A percentile compares a stretch with the other conserved stretches of the same genome.
Conservation (phyloP, 2,113 vertebrate genomes). For the Marcusenius ussheri region DNA sequence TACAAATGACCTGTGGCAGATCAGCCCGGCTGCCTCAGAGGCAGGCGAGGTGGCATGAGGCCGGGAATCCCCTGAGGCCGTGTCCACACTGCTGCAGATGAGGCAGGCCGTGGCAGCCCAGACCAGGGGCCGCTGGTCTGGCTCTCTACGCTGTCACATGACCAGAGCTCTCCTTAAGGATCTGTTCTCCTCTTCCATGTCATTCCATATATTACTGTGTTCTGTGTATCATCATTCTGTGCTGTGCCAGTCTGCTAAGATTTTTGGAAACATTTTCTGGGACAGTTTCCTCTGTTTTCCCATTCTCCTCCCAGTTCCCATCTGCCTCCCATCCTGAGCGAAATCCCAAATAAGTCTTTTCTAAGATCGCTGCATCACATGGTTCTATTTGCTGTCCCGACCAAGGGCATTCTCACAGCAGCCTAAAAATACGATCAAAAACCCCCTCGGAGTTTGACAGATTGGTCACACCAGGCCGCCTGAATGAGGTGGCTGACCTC, state of each 20-base stretch:
- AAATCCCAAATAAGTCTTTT: conserved; percentile 4
- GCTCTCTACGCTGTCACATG: not conserved
- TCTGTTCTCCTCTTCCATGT: not conserved
- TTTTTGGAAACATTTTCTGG: not conserved
- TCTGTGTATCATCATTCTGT: not conserved
- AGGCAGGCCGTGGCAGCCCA: not conserved
- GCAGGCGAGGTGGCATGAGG: not conserved
- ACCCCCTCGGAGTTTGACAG: not conserved
- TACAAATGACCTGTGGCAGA: conserved; percentile 51
- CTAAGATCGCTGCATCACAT: not conserved
- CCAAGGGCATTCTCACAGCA: not conserved
- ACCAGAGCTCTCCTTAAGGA: not conserved
- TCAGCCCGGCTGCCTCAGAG: not conserved
- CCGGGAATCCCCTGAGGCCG: not conserved
- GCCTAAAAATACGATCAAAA: not conserved
- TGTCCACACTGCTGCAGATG: not conserved
- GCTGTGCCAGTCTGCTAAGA: not conserved
- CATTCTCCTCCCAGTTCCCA: not conserved
- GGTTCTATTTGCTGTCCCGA: not conserved
- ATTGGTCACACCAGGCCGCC: not conserved
- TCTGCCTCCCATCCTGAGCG: not conserved
- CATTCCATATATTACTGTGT: not conserved
- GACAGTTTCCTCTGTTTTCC: not conserved
- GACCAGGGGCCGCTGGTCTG: not conserved
- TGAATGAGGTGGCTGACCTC: conserved; percentile 3